Evolutionary conservation across 1,140 invertebrate genomes (phyloP), one percentile per base, ranked within the genome.

Genomic region (Brachionus koreanus): DNA sequence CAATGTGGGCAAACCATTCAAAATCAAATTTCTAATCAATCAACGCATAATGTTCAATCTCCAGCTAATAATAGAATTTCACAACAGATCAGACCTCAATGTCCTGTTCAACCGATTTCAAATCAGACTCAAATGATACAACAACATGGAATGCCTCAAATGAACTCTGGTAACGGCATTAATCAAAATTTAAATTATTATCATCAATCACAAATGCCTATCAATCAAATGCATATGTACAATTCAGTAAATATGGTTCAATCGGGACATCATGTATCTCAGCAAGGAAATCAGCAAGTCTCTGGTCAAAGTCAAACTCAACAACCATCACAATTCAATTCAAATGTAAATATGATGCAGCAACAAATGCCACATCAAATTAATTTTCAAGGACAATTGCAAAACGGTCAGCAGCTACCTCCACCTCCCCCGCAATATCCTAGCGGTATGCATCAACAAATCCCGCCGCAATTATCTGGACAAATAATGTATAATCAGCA

Each of bases 151-250:
- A 29, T 33, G 33, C 10, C 61, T 33, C 63, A 65, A 65, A 65
- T 65, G 13, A 65, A 65, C 33, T 6, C 63, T 57, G 19, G 19
- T 10, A 19, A 19, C 10, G 33, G n/a, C 63, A 65, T 65, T 1
- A 65, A 65, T 65, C 29, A 19, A 19, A 65, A 65, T 65, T 29
- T 65, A 25, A 65, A 33, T 33, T 65, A 65, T 23, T 65, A 65
- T 33, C 63, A 65, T 65, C 63, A 65, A 25, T 33, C 63, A 13
- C 63, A 65, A 33, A 65, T 65, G 63, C 63, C 63, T 5, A 65
- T 65, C 23, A 65, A 65, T 65, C 63, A 65, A 65, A 65, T 65
- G 63, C 63, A 65, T 5, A 65, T 65, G 63, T 33, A 65, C 12
- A 65, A 65, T 65, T n/a, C 9, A 5, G 25, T 39, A 0, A 69